Evolutionary conservation across 1,140 invertebrate genomes (phyloP).

Genomic region (Diorhabda carinulata): DNA sequence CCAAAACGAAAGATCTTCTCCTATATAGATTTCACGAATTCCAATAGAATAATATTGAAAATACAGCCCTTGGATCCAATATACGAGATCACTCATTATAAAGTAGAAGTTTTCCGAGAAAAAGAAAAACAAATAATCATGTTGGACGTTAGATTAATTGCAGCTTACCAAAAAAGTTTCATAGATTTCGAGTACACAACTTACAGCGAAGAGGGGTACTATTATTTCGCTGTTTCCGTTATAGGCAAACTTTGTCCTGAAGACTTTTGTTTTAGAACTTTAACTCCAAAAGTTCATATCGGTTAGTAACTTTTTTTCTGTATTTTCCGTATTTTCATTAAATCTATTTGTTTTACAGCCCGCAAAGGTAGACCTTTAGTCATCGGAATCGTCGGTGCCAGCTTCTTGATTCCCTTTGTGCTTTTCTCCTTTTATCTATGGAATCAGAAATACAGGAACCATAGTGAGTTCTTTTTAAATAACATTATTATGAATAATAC

Average conservation of each 20-base stretch:
- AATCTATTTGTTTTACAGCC: constrained; percentile 22
- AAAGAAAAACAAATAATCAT: constrained; percentile 25
- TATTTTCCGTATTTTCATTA: neutral
- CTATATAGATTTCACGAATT: constrained; percentile 25
- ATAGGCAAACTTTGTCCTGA: constrained; percentile 28
- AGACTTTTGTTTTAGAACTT: constrained; percentile 28
- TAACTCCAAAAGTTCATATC: constrained; percentile 31
- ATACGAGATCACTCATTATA: constrained; percentile 30
- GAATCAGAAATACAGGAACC: constrained; percentile 20
- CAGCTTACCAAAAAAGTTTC: neutral
- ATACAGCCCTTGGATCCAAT: constrained; percentile 25
- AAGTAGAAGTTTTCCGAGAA: constrained; percentile 31
- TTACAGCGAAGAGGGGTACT: constrained; percentile 34
- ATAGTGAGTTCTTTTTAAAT: constrained; percentile 17
- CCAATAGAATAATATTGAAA: constrained; percentile 23
- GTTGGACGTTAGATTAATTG: constrained; percentile 29
- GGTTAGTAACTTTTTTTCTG: constrained; percentile 23
- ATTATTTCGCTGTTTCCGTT: constrained; percentile 32
- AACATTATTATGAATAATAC: constrained; percentile 8
- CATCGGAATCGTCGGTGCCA: constrained; percentile 37
- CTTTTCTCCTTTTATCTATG: constrained; percentile 34
- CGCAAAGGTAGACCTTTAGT: constrained; percentile 33
- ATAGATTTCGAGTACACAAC: constrained; percentile 28
- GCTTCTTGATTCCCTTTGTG: constrained; percentile 35
- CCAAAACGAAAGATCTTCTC: constrained; percentile 18